Percentiles rank a stretch among this genome's conserved stretches.
These are phyloP conservation scores for Polyommatus icarus DNA, from an alignment of 2,888 invertebrate genomes.

Conservation along the genomic window DNA sequence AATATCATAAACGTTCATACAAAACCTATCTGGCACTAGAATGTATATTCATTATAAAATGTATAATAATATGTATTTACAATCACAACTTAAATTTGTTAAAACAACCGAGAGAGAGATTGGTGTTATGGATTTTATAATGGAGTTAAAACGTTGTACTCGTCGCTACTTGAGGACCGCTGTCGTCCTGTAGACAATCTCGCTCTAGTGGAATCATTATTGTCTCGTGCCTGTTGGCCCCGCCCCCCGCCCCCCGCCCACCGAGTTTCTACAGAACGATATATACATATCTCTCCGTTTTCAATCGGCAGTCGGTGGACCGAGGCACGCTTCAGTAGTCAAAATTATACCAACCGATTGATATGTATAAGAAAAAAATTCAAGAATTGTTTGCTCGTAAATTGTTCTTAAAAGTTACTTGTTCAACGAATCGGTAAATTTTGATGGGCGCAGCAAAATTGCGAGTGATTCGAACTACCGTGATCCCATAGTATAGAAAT, in stretches of 20 bases:
- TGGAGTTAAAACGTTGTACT: conserved; percentile 29
- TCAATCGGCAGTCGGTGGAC: background rate
- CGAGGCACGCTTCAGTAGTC: background rate
- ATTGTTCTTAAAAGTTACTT: conserved; percentile 29
- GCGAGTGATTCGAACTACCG: conserved; percentile 32
- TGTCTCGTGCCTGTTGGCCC: conserved; percentile 26
- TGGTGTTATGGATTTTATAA: conserved; percentile 57
- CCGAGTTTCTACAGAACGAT: background rate
- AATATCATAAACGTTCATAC: conserved; percentile 69
- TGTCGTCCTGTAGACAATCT: background rate
- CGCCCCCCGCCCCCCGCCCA: background rate
- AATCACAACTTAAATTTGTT: conserved; percentile 78
- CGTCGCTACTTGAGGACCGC: background rate
- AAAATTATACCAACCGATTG: conserved; percentile 45
- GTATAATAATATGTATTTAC: conserved; percentile 77
- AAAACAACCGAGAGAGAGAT: conserved; percentile 74
- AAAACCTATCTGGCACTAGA: conserved; percentile 79
- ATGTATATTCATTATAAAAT: conserved; percentile 79
- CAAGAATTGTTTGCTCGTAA: conserved; percentile 41
- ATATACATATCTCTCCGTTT: background rate
- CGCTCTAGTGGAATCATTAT: conserved; percentile 25
- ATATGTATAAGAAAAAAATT: conserved; percentile 70
- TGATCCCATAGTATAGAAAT: conserved; percentile 33
- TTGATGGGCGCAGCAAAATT: conserved; percentile 19
- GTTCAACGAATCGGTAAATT: conserved; percentile 28